Base-by-base conservation (phyloP, 2,797 vertebrate species). In the Urocyon cinereoargenteus region DNA sequence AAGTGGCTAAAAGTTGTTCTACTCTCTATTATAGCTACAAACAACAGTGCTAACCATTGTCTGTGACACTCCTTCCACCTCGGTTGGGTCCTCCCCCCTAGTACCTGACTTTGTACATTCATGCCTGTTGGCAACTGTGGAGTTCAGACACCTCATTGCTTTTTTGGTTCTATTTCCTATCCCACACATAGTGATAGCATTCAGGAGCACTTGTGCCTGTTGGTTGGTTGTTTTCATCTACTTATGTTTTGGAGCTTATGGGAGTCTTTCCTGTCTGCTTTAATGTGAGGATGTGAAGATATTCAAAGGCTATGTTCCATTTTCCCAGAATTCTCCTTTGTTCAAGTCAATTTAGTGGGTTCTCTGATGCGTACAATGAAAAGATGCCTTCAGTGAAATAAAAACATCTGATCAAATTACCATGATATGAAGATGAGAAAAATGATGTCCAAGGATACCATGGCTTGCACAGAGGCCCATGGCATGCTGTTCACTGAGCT, bases 161-260 rank as follows among this genome's bases (percentile, higher is more conserved):
- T 92, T 92, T 51, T 14, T 88, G 6, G 45, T 82, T 64, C 15
- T 83, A 10, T 89, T 83, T 18, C n/a, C 73, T 49, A 31, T 31
- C 28, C 3, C 5, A 10, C 11, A n/a, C 34, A 34, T 22, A 45
- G 8, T 55, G 40, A 62, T 0, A 62, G 28, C 45, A 45, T 21
- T 34, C 21, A 79, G 28, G 45, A 62, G 40, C 40, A 45, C 15
- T 45, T 86, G 15, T 34, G 5, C 34, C 28, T 62, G 9, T 22
- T 26, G n/a, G 15, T 40, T 70, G n/a, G 70, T 57, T 72, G 62
- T 36, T 6, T 49, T 81, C 53, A 62, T 91, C 45, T 40, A 6
- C 40, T 68, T 55, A 45, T 12, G 13, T 72, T 26, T 51, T 59
- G 1, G 19, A 4, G 9, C 19, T 62, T 45, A 26, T 15, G 15